Percentiles rank a stretch among this genome's conserved stretches.
Evolutionary conservation across 1,140 invertebrate species (phyloP).

Genomic region (Mycetomoellerius zeteki): DNA sequence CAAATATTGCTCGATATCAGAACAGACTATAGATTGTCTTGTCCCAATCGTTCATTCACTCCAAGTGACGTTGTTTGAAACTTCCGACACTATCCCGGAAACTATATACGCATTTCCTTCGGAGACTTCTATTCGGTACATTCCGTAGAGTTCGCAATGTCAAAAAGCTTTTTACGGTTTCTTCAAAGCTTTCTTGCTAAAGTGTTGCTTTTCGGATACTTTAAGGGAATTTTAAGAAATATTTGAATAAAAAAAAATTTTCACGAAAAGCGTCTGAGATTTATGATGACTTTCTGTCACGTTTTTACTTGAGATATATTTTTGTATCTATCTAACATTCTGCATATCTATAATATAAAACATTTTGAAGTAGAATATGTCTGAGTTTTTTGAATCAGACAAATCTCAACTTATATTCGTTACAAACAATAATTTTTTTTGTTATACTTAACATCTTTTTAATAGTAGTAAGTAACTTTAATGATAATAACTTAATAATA

Average conservation of each 20-base stretch:
- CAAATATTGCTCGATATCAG: slow-evolving; percentile 22
- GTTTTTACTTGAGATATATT: neutral
- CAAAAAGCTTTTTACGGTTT: slow-evolving; percentile 10
- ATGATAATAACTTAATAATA: too few relatives aligned
- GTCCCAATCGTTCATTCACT: slow-evolving; percentile 27
- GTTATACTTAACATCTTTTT: neutral
- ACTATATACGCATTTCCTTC: neutral
- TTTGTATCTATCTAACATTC: neutral
- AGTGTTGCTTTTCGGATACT: neutral
- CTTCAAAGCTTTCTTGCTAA: neutral
- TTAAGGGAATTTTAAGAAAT: neutral
- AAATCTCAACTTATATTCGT: neutral
- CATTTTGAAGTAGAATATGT: neutral
- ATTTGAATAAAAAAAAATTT: slow-evolving; percentile 25
- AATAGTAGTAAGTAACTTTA: too few relatives aligned
- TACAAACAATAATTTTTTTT: neutral
- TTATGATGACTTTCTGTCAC: slow-evolving; percentile 2
- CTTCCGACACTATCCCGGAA: neutral
- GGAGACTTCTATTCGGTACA: neutral
- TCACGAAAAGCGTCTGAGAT: neutral
- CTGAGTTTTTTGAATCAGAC: slow-evolving; percentile 9
- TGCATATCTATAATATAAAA: neutral
- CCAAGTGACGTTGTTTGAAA: slow-evolving; percentile 28
- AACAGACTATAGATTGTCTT: slow-evolving; percentile 43
- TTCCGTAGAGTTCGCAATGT: slow-evolving; percentile 34